Conservation (phyloP, 2,888 invertebrate species). For the Parnassius apollo region DNA sequence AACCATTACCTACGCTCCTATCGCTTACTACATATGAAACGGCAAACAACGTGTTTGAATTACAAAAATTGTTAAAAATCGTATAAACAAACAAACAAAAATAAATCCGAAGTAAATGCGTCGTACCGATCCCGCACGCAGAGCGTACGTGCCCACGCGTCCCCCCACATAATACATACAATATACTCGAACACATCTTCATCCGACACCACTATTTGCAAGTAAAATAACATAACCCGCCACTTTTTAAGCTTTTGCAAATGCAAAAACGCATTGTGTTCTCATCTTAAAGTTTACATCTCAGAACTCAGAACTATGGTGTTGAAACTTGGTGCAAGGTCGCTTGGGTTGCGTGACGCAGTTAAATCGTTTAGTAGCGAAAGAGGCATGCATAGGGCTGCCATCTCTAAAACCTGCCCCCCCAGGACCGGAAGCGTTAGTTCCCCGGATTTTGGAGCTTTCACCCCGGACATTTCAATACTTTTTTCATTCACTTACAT, state of each 20-base stretch:
- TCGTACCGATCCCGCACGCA: conserved; percentile 19
- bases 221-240: conserved; percentile 68
- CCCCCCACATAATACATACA: conserved; percentile 63
- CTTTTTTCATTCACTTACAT: too few relatives aligned
- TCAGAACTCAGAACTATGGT: conserved; percentile 29
- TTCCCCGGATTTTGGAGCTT: too few relatives aligned
- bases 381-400: neutral
- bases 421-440: too few relatives aligned
- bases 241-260: conserved; percentile 69
- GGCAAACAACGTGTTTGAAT: too few relatives aligned
- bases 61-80: neutral
- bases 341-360: conserved; percentile 40
- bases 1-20: too few relatives aligned
- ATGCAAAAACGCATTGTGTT: conserved; percentile 66
- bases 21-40: too few relatives aligned
- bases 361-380: conserved; percentile 18
- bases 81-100: conserved; percentile 7
- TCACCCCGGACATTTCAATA: too few relatives aligned
- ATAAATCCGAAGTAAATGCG: conserved; percentile 14
- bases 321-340: conserved; percentile 59
- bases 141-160: conserved; percentile 59
- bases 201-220: conserved; percentile 70
- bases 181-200: conserved; percentile 71
- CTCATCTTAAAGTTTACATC: conserved; percentile 42
- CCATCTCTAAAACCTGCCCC: too few relatives aligned